A percentile compares a stretch with the other conserved stretches of the same genome.
These are phyloP conservation scores for Pseudonaja textilis DNA, from an alignment of 2,113 vertebrate genomes.

Conservation along the genomic window DNA sequence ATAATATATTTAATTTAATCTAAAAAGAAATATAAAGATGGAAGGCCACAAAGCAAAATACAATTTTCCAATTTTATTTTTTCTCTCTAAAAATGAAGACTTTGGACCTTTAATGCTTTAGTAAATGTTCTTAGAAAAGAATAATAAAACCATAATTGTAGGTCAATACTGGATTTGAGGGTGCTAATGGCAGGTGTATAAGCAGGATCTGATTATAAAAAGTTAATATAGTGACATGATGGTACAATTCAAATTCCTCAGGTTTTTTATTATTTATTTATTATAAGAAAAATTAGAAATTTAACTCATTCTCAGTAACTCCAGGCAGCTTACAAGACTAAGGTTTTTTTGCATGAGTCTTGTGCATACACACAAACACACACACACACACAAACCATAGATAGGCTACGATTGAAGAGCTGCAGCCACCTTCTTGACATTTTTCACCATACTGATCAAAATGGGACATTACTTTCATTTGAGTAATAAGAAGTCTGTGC, in stretches of 20 bases:
- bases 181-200: neutral
- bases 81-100: neutral
- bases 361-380: too few relatives aligned
- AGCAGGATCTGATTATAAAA: neutral
- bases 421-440: neutral
- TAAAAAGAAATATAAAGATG: neutral
- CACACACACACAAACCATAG: neutral
- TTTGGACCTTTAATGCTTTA: neutral
- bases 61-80: neutral
- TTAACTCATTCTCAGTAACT: neutral
- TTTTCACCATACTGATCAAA: neutral
- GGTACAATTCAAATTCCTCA: neutral
- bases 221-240: neutral
- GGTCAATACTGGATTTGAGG: neutral
- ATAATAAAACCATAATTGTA: neutral
- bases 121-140: neutral
- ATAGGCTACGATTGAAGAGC: neutral
- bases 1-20: neutral
- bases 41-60: neutral
- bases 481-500: neutral
- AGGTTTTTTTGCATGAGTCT: neutral
- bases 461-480: neutral
- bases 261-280: neutral
- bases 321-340: neutral
- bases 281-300: neutral